Base-by-base conservation (phyloP, 1,140 invertebrate genomes). In the Oncopodura yosiiana region DNA sequence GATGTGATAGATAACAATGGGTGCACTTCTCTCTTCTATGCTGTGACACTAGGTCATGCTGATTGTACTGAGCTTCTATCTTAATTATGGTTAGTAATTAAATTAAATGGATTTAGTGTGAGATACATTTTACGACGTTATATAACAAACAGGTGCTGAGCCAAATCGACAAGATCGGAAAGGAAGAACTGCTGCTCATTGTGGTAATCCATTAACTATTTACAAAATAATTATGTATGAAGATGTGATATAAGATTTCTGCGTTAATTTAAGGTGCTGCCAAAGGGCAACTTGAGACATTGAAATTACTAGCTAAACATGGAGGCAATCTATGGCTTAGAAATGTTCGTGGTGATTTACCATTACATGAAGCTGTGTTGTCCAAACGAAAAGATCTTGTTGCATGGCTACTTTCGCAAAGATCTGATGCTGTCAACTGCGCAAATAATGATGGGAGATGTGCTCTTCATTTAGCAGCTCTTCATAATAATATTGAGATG, bases 21-120 rank as follows among this genome's bases (percentile, higher is more conserved):
- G 52, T 97, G 94, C 68, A 94, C 94, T 1, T 85, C 94, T 0
- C 70, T 99, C 2, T 96, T 97, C 70, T 99, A 98, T 69, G 87
- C 94, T 2, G 89, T 93, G 0, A 95, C 93, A 0, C 73, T 96
- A 43, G 93, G 94, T 0, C 94, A 98, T 68, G 87, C 89, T 0
- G 90, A 97, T 67, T 87, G 89, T 36, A 94, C 91, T 0, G 81
- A 85, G n/a, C 73, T 90, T 0, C 73, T 99, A 24, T n/a, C 73
- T 98, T 2, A 81, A 87, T 57, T 79, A 89, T 44, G 90, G n/a
- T n/a, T n/a, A n/a, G n/a, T n/a, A n/a, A n/a, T n/a, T n/a, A n/a
- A n/a, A n/a, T n/a, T n/a, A n/a, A n/a, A n/a, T n/a, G n/a, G n/a
- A n/a, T n/a, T n/a, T n/a, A n/a, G n/a, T n/a, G n/a, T n/a, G n/a